phyloP scores from a whole-genome alignment of 1,140 invertebrate species.

The Drosophila novamexicana region DNA sequence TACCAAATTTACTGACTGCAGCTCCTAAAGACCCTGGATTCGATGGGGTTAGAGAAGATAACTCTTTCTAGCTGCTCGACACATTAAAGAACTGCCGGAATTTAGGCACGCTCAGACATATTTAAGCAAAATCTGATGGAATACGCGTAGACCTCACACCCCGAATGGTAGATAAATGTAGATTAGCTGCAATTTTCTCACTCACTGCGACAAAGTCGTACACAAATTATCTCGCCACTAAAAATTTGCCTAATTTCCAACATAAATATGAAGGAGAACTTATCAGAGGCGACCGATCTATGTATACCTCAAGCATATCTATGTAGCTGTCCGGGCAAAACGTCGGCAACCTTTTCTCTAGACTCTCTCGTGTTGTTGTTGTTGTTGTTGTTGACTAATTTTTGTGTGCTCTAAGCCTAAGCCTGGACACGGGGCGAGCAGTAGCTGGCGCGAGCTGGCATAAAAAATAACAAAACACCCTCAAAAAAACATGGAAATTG shows the following conservation, averaged over 20 bases:
- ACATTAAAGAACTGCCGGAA: too few species aligned
- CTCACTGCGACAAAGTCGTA: slow-evolving; percentile 82
- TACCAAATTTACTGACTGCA: too few species aligned
- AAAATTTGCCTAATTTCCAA: slow-evolving; percentile 82
- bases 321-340: not conserved
- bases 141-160: not conserved
- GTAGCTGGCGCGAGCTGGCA: slow-evolving; percentile 28
- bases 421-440: slow-evolving; percentile 43
- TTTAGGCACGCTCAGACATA: not conserved
- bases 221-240: slow-evolving; percentile 83
- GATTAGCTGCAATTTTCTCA: slow-evolving; percentile 69
- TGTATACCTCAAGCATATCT: slow-evolving; percentile 8
- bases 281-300: slow-evolving; percentile 71
- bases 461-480: slow-evolving; percentile 54
- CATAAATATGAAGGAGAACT: slow-evolving; percentile 72
- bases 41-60: too few species aligned
- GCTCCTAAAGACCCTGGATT: too few species aligned
- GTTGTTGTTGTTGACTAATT: slow-evolving; percentile 56
- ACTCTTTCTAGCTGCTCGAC: too few species aligned
- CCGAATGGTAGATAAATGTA: slow-evolving; percentile 19
- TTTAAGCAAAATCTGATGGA: not conserved
- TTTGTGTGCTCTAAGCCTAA: slow-evolving; percentile 40
- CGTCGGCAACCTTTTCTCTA: slow-evolving; percentile 42
- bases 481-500: slow-evolving; percentile 32
- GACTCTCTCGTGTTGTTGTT: not conserved